A percentile compares a stretch with the other conserved stretches of the same genome.
phyloP scores from a whole-genome alignment of 2,888 invertebrate species.

The Coelopa pilipes region DNA sequence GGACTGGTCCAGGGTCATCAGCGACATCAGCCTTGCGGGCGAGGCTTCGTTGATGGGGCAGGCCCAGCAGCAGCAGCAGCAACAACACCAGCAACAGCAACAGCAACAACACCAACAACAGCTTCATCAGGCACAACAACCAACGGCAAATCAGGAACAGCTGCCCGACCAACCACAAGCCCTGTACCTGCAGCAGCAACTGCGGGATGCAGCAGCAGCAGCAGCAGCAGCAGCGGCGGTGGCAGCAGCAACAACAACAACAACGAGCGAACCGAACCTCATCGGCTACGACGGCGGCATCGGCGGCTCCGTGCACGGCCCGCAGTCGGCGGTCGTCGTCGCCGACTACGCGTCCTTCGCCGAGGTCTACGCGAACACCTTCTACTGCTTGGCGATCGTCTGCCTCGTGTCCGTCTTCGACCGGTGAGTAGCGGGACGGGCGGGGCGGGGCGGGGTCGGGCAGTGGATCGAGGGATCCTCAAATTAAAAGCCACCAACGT shows the following conservation, averaged over 20 bases:
- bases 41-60: slow-evolving; percentile 47
- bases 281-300: slow-evolving; percentile 1
- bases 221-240: background rate
- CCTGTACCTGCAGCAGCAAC: slow-evolving; percentile 32
- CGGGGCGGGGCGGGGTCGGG: no score
- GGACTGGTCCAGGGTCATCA: slow-evolving; percentile 64
- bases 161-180: slow-evolving; percentile 25
- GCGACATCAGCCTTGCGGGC: slow-evolving; percentile 58
- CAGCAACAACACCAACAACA: slow-evolving; percentile 16
- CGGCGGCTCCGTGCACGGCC: slow-evolving; percentile 6
- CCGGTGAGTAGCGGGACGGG: slow-evolving; percentile 67
- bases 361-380: slow-evolving; percentile 66
- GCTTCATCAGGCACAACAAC: slow-evolving; percentile 26
- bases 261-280: background rate
- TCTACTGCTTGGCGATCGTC: slow-evolving; percentile 69
- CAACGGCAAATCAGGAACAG: background rate
- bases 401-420: slow-evolving; percentile 71
- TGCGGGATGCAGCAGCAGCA: background rate
- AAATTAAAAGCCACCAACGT: no score
- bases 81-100: background rate
- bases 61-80: slow-evolving; percentile 32
- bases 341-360: slow-evolving; percentile 66
- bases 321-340: slow-evolving; percentile 48
- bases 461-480: no score
- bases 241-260: background rate